These are phyloP conservation scores for Botia kubotai DNA, from an alignment of 2,797 vertebrate species.

Conservation along the genomic window DNA sequence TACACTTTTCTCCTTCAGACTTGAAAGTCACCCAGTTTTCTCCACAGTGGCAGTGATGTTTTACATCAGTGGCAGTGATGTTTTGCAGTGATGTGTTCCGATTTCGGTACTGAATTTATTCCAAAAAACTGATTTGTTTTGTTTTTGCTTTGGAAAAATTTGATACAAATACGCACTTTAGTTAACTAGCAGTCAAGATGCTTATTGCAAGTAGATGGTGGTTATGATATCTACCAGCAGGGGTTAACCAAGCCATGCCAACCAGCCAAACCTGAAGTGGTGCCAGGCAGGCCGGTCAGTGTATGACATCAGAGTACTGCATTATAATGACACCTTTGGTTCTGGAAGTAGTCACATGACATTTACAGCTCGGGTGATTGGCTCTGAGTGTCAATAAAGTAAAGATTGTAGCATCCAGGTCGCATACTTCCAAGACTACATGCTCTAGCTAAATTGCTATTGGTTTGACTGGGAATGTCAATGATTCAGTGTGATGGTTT, in stretches of 20 bases:
- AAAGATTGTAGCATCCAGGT: neutral
- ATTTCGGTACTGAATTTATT: neutral
- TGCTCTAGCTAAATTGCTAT: neutral
- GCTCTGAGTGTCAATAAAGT: neutral
- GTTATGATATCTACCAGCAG: too few relatives aligned
- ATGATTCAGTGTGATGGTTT: constrained; percentile 13
- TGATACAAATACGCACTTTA: too few relatives aligned
- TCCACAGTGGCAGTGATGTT: neutral
- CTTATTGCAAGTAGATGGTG: neutral
- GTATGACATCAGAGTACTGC: neutral
- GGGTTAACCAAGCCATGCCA: too few relatives aligned
- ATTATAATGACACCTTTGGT: too few relatives aligned
- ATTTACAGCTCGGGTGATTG: neutral
- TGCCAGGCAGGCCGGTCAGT: neutral
- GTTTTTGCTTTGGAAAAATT: neutral
- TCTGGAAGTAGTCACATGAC: neutral
- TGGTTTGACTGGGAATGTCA: neutral
- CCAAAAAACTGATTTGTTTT: neutral
- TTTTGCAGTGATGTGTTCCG: too few relatives aligned
- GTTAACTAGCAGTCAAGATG: neutral
- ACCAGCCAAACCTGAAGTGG: too few relatives aligned
- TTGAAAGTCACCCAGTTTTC: constrained; percentile 34
- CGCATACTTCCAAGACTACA: neutral
- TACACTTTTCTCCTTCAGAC: constrained; percentile 36
- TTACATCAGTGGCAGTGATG: too few relatives aligned